Conservation (phyloP, 2,797 vertebrate genomes). For the Ctenopoma kingsleyae region DNA sequence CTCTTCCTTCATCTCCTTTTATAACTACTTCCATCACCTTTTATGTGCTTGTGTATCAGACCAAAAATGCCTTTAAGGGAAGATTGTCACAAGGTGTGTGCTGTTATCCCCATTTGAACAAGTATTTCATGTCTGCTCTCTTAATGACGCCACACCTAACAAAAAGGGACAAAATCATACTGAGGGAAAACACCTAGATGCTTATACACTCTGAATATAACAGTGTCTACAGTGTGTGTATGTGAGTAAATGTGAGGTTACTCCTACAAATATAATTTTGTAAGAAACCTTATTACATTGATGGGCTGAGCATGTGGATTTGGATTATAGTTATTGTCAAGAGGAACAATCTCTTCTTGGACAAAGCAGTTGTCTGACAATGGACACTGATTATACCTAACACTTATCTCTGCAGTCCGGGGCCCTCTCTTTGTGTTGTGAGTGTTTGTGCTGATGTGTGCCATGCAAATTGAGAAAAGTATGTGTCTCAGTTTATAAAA, state of each 20-base stretch:
- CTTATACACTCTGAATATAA: not conserved
- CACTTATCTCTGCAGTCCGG: conserved; percentile 32
- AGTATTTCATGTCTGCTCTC: not conserved
- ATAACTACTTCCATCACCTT: too few species aligned
- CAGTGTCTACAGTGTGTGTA: not conserved
- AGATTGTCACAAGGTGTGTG: not conserved
- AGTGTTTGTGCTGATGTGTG: conserved; percentile 17
- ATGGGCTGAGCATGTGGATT: conserved; percentile 43
- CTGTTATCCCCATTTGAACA: not conserved
- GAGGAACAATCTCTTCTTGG: conserved; percentile 32
- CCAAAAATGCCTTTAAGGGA: not conserved
- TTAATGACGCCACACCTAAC: not conserved
- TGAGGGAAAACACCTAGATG: conserved; percentile 8
- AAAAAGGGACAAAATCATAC: conserved; percentile 4
- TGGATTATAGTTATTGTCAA: conserved; percentile 63
- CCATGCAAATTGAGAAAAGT: conserved; percentile 27
- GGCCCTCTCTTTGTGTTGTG: conserved; percentile 11
- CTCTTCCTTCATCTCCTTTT: too few species aligned
- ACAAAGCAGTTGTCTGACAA: conserved; percentile 54
- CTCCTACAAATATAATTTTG: conserved; percentile 41
- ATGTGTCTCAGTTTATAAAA: not conserved
- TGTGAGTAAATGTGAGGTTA: conserved; percentile 31
- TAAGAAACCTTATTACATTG: conserved; percentile 47
- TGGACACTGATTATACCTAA: conserved; percentile 54
- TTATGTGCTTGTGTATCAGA: too few species aligned